Percentiles rank a stretch among this genome's conserved stretches.
These are phyloP conservation scores for Streptopelia turtur DNA, from an alignment of 2,797 vertebrate genomes.

Conservation along the genomic window DNA sequence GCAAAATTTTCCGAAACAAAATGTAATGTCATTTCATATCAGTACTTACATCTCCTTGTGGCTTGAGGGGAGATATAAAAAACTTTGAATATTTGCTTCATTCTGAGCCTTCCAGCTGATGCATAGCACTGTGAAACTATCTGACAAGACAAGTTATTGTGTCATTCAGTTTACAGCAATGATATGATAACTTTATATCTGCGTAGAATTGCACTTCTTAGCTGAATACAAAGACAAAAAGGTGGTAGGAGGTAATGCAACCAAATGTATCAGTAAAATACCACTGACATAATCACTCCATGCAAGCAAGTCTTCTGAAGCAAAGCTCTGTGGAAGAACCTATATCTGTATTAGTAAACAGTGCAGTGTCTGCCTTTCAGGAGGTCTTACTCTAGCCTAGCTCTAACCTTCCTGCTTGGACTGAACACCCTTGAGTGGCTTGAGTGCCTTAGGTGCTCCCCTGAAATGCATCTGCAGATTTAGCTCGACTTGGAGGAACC, in stretches of 20 bases:
- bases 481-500: not conserved
- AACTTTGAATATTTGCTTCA: slow-evolving; percentile 11
- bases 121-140: not conserved
- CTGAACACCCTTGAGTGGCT: not conserved
- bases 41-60: slow-evolving; percentile 22
- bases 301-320: not conserved
- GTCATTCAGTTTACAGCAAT: not conserved
- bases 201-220: not conserved
- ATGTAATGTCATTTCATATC: slow-evolving; percentile 46
- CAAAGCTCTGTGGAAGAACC: not conserved
- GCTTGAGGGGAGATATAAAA: slow-evolving; percentile 44
- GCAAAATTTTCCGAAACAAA: slow-evolving; percentile 24
- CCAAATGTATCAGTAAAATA: not conserved
- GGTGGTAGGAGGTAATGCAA: not conserved
- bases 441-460: not conserved
- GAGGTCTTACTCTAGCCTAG: not conserved
- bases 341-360: not conserved
- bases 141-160: slow-evolving; percentile 24
- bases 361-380: not conserved
- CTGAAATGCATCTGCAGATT: not conserved
- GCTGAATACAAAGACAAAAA: slow-evolving; percentile 15
- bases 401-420: not conserved
- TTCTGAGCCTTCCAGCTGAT: slow-evolving; percentile 30
- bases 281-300: not conserved
- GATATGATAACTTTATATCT: slow-evolving; percentile 24